phyloP scores from a whole-genome alignment of 2,113 vertebrate species.

The Cyanoramphus novaezelandiae region DNA sequence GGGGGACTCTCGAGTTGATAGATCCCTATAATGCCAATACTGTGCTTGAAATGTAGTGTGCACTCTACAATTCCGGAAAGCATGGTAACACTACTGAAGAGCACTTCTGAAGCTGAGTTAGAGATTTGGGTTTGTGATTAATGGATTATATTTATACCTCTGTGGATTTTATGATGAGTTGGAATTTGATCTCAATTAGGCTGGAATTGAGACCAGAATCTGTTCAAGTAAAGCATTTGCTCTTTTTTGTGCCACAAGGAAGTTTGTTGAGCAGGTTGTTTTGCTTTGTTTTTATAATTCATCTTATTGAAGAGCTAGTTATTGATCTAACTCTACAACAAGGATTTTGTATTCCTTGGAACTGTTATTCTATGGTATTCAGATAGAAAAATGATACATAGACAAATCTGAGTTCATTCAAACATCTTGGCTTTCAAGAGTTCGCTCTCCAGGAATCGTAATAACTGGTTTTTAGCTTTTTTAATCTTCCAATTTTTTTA shows the following conservation, averaged over 20 bases:
- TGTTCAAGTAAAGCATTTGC: neutral
- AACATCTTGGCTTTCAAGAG: neutral
- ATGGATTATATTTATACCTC: conserved; percentile 15
- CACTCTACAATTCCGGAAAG: neutral
- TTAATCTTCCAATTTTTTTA: neutral
- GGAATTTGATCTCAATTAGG: conserved; percentile 24
- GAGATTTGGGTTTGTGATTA: conserved; percentile 5
- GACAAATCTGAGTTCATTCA: neutral
- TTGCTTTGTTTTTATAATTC: neutral
- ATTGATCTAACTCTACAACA: conserved; percentile 4
- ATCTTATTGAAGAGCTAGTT: neutral
- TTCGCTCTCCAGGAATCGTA: neutral
- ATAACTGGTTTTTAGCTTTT: neutral
- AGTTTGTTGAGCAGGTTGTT: neutral
- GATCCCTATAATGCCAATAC: neutral
- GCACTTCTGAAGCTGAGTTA: conserved; percentile 1
- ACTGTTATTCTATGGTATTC: neutral
- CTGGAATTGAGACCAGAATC: neutral
- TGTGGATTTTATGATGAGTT: neutral
- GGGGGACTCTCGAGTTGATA: conserved; percentile 43
- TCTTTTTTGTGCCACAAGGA: neutral
- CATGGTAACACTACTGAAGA: neutral
- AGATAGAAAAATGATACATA: neutral
- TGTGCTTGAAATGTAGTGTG: conserved; percentile 7
- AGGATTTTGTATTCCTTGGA: neutral